Evolutionary conservation across 2,888 invertebrate species (phyloP).

Genomic region (Julus scanicus): DNA sequence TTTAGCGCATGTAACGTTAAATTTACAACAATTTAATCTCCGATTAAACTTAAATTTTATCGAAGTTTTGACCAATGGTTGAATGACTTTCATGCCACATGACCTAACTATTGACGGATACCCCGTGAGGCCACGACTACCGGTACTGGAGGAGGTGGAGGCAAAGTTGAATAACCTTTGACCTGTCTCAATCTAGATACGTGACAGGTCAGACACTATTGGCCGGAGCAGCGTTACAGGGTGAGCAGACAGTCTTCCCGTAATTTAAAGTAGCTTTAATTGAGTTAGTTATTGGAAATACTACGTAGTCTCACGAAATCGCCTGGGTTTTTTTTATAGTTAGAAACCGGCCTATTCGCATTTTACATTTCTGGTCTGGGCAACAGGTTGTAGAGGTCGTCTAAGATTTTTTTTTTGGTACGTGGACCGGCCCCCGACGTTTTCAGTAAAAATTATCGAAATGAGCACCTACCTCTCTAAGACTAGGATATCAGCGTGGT

Average conservation of each 20-base stretch:
- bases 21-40: no score
- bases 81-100: no score
- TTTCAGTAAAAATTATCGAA: not conserved
- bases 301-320: not conserved
- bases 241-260: not conserved
- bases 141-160: not conserved
- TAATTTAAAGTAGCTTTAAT: no score
- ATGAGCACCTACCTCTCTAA: not conserved
- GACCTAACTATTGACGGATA: no score
- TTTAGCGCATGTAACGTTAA: no score
- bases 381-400: no score
- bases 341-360: not conserved
- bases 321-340: not conserved
- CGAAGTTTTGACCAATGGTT: no score
- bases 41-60: no score
- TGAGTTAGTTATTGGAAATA: no score
- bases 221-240: not conserved
- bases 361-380: no score
- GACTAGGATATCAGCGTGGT: not conserved
- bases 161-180: not conserved
- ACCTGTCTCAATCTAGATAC: not conserved
- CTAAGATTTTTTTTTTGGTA: not conserved
- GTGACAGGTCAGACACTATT: not conserved
- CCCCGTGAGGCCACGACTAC: no score
- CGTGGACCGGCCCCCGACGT: not conserved